phyloP scores from a whole-genome alignment of 2,113 vertebrate genomes.

The Antigone vipio region DNA sequence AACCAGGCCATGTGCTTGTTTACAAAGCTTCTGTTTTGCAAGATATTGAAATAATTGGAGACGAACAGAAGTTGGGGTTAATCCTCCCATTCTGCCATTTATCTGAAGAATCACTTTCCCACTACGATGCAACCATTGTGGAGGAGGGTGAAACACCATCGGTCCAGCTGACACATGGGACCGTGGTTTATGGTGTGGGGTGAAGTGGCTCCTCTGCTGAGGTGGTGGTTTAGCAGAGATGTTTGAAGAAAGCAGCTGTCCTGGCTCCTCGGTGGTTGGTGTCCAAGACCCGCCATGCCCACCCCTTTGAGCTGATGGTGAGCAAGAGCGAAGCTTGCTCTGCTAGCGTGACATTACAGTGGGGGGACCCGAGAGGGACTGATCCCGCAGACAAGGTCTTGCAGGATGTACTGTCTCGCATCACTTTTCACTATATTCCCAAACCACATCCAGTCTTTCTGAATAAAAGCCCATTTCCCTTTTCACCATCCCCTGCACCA shows the following conservation, averaged over 20 bases:
- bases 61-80: background rate
- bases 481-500: background rate
- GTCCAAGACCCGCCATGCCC: background rate
- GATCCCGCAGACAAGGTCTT: background rate
- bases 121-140: accelerated
- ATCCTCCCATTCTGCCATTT: background rate
- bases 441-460: background rate
- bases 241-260: background rate
- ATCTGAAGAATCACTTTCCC: slow-evolving; percentile 37
- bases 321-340: background rate
- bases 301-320: background rate
- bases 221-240: background rate
- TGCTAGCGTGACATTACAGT: accelerated
- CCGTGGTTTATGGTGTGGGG: background rate
- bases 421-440: background rate
- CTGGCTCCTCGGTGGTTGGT: accelerated
- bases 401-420: background rate
- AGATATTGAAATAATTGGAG: background rate
- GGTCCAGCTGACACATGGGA: background rate
- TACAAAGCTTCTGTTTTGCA: slow-evolving; percentile 39
- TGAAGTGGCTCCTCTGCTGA: background rate
- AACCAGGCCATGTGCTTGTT: background rate
- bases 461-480: background rate
- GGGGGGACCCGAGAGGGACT: accelerated
- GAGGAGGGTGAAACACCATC: background rate